Evolutionary conservation across 2,113 vertebrate genomes (phyloP), one percentile per base, ranked within the genome.

Genomic region (Limanda limanda): DNA sequence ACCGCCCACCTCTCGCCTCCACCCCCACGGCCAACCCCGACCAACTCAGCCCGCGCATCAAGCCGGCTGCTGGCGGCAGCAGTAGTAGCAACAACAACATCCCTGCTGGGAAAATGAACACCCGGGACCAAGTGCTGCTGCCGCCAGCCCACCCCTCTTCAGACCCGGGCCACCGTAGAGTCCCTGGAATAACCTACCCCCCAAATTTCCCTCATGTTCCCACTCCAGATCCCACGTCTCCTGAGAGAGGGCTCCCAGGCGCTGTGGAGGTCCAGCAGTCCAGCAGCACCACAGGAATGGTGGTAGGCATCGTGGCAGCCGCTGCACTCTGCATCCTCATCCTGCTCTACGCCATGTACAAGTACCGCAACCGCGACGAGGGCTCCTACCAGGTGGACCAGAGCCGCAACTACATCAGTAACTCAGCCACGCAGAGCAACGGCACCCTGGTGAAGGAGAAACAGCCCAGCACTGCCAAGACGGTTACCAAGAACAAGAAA

Each of bases 281-380:
- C 78, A 96, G 97, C 93, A 97, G 97, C 92, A 98, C 97, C 89
- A 97, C 97, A 0, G 97, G 97, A 20, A 98, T 98, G 97, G 97
- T 98, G 91, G 97, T 98, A 63, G 97, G 97, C 81, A 98, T 98
- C 76, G 97, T 98, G 80, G 97, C 97, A 0, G 97, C 97, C 0
- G 97, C 97, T 3, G 97, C 97, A 24, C 96, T 98, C 78, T 98
- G 97, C 91, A 98, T 98, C 92, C 96, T 98, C 88, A 97, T 98
- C 90, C 95, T 98, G 8, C 96, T 98, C 76, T 98, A 97, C 69
- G 97, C 97, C 93, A 98, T 98, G 97, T 98, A 98, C 92, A 97
- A 98, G 90, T 98, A 98, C 79, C 96, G 97, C 86, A 98, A 98
- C 94, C 94, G 97, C 3, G 97, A 98, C 63, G 97, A 98, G 73